Evolutionary conservation across 2,888 invertebrate species (phyloP), one percentile per base, ranked within the genome.

Genomic region (Andrena bucephala): DNA sequence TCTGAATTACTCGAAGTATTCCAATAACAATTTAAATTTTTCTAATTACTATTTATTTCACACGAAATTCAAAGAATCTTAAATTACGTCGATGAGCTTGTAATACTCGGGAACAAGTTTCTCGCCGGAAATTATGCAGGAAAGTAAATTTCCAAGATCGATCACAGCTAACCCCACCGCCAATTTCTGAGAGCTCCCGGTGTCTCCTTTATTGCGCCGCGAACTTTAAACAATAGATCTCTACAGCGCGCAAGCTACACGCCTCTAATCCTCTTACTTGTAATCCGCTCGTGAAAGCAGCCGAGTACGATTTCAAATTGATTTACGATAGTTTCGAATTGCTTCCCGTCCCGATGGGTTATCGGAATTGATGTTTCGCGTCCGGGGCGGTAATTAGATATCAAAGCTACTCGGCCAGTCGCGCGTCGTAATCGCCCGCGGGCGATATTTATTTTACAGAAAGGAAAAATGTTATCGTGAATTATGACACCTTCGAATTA

Each of bases 231-330:
- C 63, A 68, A 80, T 74, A 31, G 81, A 69, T 74, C 69, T 74
- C 65, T 65, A 52, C 31, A 50, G 59, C 57, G 20, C 59, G 68
- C 33, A 63, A 69, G 75, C 52, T 75, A 75, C 60, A 57, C 65
- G 60, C 33, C 42, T 81, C 33, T 80, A 48, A 81, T 82, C 81
- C 76, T 71, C 81, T 76, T 81, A 81, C 67, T 29, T n/a, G 76
- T 76, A 76, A 81, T 76, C 76, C 70, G 31, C 27, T 76, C 33
- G 62, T 62, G 76, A 50, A 50, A 82, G 65, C 60, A 52, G 27
- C 31, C 63, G 57, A 59, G 66, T 52, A 29, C 29, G 52, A 72
- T 63, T 70, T 69, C 52, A 66, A 80, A 82, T 16, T 70, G 69
- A 80, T 70, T 75, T 80, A 60, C 59, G 33, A 63, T 59, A 31